Percentiles rank a stretch among this genome's conserved stretches.
Evolutionary conservation across 2,113 vertebrate species (phyloP).

Genomic region (Erpornis zantholeuca): DNA sequence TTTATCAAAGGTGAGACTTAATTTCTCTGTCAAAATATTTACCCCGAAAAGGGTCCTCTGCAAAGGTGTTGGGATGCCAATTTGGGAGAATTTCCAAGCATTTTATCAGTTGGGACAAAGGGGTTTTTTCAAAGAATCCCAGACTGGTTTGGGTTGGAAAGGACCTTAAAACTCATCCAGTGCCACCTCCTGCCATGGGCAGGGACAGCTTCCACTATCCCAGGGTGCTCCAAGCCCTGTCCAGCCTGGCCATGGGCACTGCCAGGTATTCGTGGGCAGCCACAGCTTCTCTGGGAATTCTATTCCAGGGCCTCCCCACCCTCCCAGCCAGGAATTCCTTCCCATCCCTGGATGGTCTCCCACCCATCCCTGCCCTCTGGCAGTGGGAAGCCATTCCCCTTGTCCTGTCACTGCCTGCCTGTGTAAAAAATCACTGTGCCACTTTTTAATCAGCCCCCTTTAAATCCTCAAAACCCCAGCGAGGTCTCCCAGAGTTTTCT

Average conservation of each 20-base stretch:
- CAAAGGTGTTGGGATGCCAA: not conserved
- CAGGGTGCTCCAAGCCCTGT: rapidly evolving
- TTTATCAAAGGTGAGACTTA: not conserved
- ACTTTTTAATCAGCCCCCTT: not conserved
- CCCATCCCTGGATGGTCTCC: no score
- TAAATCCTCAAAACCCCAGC: not conserved
- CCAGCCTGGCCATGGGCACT: not conserved
- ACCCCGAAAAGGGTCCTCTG: not conserved
- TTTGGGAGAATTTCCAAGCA: not conserved
- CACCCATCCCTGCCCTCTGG: not conserved
- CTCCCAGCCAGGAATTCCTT: not conserved
- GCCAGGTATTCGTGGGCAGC: not conserved
- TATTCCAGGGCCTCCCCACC: rapidly evolving
- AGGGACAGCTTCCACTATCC: rapidly evolving
- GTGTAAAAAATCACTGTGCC: not conserved
- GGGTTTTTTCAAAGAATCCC: not conserved
- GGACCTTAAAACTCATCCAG: not conserved
- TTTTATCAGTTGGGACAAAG: rapidly evolving
- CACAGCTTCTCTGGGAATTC: not conserved
- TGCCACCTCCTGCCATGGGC: no score
- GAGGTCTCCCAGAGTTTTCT: not conserved
- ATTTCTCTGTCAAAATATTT: not conserved
- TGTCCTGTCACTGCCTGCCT: not conserved
- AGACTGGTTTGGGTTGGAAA: not conserved
- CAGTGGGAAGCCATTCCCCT: not conserved